Conservation (phyloP, 2,797 vertebrate genomes). For the Lates japonicus region DNA sequence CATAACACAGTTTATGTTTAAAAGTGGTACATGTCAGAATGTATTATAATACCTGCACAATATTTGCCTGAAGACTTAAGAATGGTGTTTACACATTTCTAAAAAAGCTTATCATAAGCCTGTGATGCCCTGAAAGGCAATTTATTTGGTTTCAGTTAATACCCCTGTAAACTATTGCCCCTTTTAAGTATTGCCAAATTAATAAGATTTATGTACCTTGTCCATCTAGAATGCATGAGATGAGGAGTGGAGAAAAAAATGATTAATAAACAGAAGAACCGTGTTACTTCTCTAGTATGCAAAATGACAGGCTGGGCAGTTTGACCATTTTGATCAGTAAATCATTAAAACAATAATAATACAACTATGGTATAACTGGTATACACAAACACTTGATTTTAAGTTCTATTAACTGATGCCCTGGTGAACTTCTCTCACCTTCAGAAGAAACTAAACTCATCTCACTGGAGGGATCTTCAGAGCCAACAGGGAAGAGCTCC, state of each 20-base stretch:
- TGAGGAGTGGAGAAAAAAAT: background rate
- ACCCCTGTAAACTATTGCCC: background rate
- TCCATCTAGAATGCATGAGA: constrained; percentile 39
- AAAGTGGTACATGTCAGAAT: background rate
- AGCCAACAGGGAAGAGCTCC: constrained; percentile 65
- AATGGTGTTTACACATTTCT: background rate
- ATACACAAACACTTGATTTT: background rate
- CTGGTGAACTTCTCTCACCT: constrained; percentile 76
- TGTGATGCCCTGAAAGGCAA: background rate
- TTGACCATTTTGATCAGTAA: background rate
- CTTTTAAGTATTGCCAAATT: too few relatives aligned
- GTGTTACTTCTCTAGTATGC: background rate
- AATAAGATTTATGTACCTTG: constrained; percentile 18
- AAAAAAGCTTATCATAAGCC: background rate
- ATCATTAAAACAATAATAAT: background rate
- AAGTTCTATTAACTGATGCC: background rate
- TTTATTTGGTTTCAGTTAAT: background rate
- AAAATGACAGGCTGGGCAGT: background rate
- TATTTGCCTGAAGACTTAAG: background rate
- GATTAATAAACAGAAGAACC: background rate
- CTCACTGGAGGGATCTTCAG: constrained; percentile 74
- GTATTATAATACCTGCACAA: background rate
- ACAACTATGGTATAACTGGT: background rate
- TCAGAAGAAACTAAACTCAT: constrained; percentile 75
- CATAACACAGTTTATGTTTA: background rate